Base-by-base conservation (phyloP, 2,888 invertebrate species). In the Platycheirus albimanus region DNA sequence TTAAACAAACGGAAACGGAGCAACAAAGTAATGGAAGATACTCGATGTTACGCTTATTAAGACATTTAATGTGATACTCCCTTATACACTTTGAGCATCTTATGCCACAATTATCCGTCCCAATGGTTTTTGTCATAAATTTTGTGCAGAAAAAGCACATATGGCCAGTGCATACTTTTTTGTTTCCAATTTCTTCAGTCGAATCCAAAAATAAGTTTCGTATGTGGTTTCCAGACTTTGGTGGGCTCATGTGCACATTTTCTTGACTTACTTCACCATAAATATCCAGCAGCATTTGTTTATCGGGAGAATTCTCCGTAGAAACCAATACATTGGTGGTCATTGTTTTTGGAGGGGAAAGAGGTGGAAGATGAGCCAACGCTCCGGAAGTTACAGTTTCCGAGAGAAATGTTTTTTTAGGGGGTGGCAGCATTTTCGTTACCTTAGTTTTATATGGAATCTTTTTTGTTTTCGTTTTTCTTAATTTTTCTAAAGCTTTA, bases 111-210 rank as follows among this genome's bases (percentile, higher is more conserved):
- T 19, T 20, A 19, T 47, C 45, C 11, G 5, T 15, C 8, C 41
- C 41, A 1, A 41, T 15, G 13, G 15, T 15, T 61, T 61, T 61
- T 28, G 30, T 43, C 43, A 61, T 61, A 17, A 61, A 61, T 56
- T 38, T 20, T 19, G 45, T 63, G 63, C 63, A 63, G 33, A 13
- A 36, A 63, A 45, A 63, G 33, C 63, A 47, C 63, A 63, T 47
- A 15, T 63, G 45, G 17, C 63, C 45, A 63, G 17, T 63, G 47
- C 33, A 47, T 47, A 63, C 47, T 33, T 19, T n/a, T 45, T 47
- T 63, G 30, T 47, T 19, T 47, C 30, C 63, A 47, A 63, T 63
- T 2, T 33, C 33, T n/a, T 47, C 19, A 43, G 41, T 15, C 28
- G 6, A 43, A 58, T 58, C 28, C 10, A 19, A 43, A 58, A 58